A percentile compares a stretch with the other conserved stretches of the same genome.
phyloP scores from a whole-genome alignment of 2,797 vertebrate species.

The Atherinosoma microstoma region DNA sequence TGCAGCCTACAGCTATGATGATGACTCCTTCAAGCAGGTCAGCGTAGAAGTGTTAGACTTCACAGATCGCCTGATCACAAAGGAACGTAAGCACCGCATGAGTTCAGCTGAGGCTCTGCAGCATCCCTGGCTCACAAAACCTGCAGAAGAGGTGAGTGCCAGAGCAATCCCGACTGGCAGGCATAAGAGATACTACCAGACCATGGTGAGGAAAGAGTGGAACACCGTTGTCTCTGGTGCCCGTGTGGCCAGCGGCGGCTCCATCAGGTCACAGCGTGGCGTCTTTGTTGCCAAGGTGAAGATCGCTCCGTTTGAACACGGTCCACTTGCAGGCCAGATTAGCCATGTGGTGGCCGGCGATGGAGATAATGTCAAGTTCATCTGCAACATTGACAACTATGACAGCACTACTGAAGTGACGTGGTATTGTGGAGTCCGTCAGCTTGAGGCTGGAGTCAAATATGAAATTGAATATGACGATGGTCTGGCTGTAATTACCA shows the following conservation, averaged over 20 bases:
- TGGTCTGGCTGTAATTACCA: constrained; percentile 90
- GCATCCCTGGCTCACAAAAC: constrained; percentile 92
- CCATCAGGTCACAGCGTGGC: constrained; percentile 92
- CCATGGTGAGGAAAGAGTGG: constrained; percentile 94
- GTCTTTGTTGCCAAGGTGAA: constrained; percentile 94
- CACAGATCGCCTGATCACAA: constrained; percentile 93
- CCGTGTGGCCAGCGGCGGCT: constrained; percentile 92
- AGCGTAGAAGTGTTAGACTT: constrained; percentile 95
- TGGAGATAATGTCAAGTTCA: constrained; percentile 89
- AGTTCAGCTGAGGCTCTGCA: constrained; percentile 91
- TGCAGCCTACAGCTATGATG: constrained; percentile 95
- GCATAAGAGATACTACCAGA: constrained; percentile 96
- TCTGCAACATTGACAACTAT: constrained; percentile 96
- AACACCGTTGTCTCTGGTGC: constrained; percentile 93
- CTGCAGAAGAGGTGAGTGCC: constrained; percentile 87
- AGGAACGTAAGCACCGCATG: constrained; percentile 98
- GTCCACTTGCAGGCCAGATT: constrained; percentile 92
- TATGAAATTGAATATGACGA: constrained; percentile 96
- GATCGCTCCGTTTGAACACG: constrained; percentile 96
- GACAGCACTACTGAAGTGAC: constrained; percentile 95
- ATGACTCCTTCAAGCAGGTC: constrained; percentile 93
- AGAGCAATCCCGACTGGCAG: constrained; percentile 90
- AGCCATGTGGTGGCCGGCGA: constrained; percentile 89
- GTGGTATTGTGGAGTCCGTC: constrained; percentile 97
- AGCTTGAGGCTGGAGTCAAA: constrained; percentile 92